phyloP scores from a whole-genome alignment of 2,797 vertebrate species.

The Enteromius trimaculatus region DNA sequence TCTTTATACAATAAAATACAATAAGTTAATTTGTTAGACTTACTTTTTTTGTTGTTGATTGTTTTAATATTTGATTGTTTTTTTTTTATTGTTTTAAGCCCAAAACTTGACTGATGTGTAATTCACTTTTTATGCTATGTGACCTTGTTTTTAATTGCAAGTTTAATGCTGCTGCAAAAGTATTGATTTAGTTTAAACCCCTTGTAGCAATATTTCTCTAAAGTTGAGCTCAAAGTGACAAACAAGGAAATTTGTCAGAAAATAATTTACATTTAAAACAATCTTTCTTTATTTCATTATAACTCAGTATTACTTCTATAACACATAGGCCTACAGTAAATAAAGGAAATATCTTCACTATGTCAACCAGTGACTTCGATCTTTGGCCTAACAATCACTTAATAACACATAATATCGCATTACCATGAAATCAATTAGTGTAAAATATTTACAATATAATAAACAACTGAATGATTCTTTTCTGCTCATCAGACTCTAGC shows the following conservation, averaged over 20 bases:
- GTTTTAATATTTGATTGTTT: slow-evolving; percentile 1
- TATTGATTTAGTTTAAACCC: neutral
- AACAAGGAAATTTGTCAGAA: neutral
- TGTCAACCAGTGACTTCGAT: slow-evolving; percentile 38
- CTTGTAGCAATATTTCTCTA: neutral
- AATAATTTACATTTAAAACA: neutral
- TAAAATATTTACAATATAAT: slow-evolving; percentile 44
- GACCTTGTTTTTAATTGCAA: neutral
- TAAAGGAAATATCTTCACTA: slow-evolving; percentile 6
- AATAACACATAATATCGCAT: slow-evolving; percentile 15
- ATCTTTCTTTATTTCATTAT: neutral
- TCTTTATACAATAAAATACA: neutral
- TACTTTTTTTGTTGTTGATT: neutral
- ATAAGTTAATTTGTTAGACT: neutral
- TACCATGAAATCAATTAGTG: slow-evolving; percentile 14
- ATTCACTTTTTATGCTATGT: neutral
- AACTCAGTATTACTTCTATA: slow-evolving; percentile 3
- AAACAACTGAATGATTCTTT: slow-evolving; percentile 25
- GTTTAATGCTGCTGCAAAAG: neutral
- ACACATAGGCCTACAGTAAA: neutral
- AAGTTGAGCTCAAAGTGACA: neutral
- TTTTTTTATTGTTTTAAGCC: slow-evolving; percentile 1
- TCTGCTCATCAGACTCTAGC: neutral
- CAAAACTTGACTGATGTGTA: neutral
- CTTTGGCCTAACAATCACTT: slow-evolving; percentile 21